phyloP scores from a whole-genome alignment of 2,113 vertebrate genomes.

The Dunckerocampus dactyliophorus region DNA sequence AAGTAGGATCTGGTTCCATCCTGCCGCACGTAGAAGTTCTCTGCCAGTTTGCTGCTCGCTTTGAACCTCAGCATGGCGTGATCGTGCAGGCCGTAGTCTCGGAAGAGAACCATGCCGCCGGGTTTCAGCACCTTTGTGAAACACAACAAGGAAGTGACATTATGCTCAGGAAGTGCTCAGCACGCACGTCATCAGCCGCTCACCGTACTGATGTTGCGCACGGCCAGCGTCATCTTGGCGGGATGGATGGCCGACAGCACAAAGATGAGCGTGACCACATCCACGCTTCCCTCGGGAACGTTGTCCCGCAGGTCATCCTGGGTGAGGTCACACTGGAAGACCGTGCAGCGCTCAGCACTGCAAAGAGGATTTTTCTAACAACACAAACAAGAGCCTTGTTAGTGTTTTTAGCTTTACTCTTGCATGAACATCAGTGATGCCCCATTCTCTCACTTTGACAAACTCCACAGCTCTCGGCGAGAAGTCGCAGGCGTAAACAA shows the following conservation, averaged over 20 bases:
- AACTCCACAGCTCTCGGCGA: slow-evolving; percentile 92
- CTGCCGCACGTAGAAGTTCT: slow-evolving; percentile 94
- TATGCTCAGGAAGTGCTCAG: background rate
- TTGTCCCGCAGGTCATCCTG: slow-evolving; percentile 80
- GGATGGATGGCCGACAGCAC: slow-evolving; percentile 94
- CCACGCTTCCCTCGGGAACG: slow-evolving; percentile 78
- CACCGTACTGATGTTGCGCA: slow-evolving; percentile 86
- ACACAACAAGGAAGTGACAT: background rate
- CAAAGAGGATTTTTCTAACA: slow-evolving; percentile 84
- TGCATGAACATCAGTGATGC: too few relatives aligned
- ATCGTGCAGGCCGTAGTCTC: slow-evolving; percentile 92
- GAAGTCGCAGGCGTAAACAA: slow-evolving; percentile 95
- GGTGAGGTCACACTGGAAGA: slow-evolving; percentile 94
- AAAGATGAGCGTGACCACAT: slow-evolving; percentile 86
- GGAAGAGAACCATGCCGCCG: slow-evolving; percentile 84
- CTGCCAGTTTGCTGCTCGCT: slow-evolving; percentile 84
- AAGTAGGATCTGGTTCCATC: slow-evolving; percentile 94
- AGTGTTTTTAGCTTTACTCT: too few relatives aligned
- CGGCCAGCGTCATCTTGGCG: slow-evolving; percentile 85
- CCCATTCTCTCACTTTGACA: slow-evolving; percentile 80
- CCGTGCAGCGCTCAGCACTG: slow-evolving; percentile 77
- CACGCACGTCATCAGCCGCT: slow-evolving; percentile 2
- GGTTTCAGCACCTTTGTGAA: slow-evolving; percentile 83
- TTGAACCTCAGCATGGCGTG: slow-evolving; percentile 97
- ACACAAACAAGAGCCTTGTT: too few relatives aligned